Conservation (phyloP, 2,113 vertebrate species). For the Ptychochromis oligacanthus region DNA sequence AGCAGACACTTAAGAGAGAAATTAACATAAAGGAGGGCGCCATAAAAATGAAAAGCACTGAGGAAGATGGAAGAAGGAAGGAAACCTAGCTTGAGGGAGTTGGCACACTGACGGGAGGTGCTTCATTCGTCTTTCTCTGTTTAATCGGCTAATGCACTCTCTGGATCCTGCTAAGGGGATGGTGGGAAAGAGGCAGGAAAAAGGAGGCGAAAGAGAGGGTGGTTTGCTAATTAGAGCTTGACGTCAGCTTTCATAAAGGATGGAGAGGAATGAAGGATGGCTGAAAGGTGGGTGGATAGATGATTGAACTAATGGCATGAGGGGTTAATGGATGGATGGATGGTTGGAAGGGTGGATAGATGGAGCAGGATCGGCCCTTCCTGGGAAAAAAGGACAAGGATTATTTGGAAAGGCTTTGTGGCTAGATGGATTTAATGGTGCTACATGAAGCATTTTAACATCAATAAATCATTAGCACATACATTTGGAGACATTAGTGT, state of each 20-base stretch:
- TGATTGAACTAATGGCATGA: not conserved
- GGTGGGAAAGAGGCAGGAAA: not conserved
- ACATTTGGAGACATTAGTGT: slow-evolving; percentile 28
- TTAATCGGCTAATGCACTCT: slow-evolving; percentile 72
- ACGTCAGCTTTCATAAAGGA: slow-evolving; percentile 3
- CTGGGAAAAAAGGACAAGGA: not conserved
- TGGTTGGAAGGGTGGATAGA: not conserved
- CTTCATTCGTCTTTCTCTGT: slow-evolving; percentile 41
- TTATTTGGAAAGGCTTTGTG: not conserved
- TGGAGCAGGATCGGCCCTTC: not conserved
- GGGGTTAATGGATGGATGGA: slow-evolving; percentile 15
- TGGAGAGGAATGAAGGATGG: not conserved
- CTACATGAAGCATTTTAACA: not conserved
- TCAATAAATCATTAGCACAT: slow-evolving; percentile 22
- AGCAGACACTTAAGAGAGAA: not conserved
- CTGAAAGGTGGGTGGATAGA: not conserved
- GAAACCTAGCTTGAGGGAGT: slow-evolving; percentile 15
- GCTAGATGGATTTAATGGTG: not conserved
- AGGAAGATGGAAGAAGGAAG: slow-evolving; percentile 6
- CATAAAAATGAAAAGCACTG: slow-evolving; percentile 6
- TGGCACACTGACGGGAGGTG: slow-evolving; percentile 30
- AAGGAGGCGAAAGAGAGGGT: not conserved
- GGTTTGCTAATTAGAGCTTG: slow-evolving; percentile 8
- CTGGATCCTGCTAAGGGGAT: slow-evolving; percentile 28
- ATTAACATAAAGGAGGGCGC: not conserved